Conservation (phyloP, 1,140 invertebrate genomes). For the Chlorops oryzae region DNA sequence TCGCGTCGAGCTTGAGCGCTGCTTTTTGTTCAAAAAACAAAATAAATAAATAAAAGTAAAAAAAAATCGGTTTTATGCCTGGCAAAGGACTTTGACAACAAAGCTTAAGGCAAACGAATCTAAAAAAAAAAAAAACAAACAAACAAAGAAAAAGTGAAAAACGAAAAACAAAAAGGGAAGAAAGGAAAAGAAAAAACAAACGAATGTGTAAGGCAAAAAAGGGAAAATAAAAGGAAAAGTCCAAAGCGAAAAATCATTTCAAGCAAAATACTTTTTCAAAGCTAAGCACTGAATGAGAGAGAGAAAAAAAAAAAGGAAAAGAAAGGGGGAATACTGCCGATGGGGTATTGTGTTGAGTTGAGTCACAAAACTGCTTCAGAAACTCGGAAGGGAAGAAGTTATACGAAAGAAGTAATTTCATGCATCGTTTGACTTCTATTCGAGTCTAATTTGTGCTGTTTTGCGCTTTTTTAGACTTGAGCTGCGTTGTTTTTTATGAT, state of each 20-base stretch:
- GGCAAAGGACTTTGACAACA: no score
- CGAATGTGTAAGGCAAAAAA: background rate
- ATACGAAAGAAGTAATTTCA: constrained; percentile 40
- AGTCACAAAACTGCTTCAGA: background rate
- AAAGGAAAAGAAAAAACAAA: constrained; percentile 17
- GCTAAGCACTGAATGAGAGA: no score
- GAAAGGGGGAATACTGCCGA: no score
- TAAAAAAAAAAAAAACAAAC: constrained; percentile 26
- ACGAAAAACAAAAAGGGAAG: constrained; percentile 20
- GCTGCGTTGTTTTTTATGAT: no score
- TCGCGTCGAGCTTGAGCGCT: no score
- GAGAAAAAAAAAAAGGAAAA: no score
- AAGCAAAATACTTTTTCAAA: background rate
- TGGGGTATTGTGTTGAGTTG: background rate
- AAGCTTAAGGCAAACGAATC: no score
- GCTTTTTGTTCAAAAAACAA: no score
- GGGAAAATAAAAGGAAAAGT: background rate
- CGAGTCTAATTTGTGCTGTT: constrained; percentile 42
- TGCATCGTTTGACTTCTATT: constrained; percentile 48
- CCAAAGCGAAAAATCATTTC: background rate
- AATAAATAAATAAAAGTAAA: no score
- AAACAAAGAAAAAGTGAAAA: constrained; percentile 14
- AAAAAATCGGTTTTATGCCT: no score
- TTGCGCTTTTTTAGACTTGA: constrained; percentile 9
- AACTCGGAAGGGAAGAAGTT: background rate